Evolutionary conservation across 2,113 vertebrate species (phyloP).

Genomic region (Azemiops feae): DNA sequence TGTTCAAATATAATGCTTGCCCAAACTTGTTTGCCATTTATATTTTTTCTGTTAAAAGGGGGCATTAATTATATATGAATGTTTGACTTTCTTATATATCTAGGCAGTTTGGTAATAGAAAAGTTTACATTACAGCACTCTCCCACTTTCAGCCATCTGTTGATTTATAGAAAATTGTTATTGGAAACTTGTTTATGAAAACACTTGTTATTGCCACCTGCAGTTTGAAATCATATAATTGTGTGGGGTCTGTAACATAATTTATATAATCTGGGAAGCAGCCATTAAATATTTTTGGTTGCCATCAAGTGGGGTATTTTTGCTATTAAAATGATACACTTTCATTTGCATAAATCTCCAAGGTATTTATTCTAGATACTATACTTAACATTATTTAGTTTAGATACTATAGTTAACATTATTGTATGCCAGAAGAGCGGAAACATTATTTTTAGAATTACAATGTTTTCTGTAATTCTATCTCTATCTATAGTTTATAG

Average conservation of each 20-base stretch:
- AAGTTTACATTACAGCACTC: background rate
- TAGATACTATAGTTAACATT: background rate
- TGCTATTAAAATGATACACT: background rate
- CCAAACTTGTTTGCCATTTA: background rate
- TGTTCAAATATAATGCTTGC: background rate
- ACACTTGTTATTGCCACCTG: background rate
- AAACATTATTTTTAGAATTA: background rate
- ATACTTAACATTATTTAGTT: background rate
- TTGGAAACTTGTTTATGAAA: background rate
- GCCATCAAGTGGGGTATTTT: background rate
- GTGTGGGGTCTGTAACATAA: background rate
- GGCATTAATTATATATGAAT: background rate
- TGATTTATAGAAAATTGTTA: background rate
- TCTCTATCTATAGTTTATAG: background rate
- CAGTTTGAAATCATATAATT: background rate
- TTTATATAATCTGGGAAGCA: background rate
- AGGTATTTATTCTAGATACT: background rate
- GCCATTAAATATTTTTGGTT: constrained; percentile 15
- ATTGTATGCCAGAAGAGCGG: background rate
- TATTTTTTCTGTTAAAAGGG: background rate
- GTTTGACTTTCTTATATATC: background rate
- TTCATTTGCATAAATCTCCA: constrained; percentile 9
- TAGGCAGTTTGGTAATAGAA: background rate
- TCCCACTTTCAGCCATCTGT: background rate
- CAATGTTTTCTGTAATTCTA: background rate